phyloP scores from a whole-genome alignment of 2,113 vertebrate genomes.

The Agelaius phoeniceus region DNA sequence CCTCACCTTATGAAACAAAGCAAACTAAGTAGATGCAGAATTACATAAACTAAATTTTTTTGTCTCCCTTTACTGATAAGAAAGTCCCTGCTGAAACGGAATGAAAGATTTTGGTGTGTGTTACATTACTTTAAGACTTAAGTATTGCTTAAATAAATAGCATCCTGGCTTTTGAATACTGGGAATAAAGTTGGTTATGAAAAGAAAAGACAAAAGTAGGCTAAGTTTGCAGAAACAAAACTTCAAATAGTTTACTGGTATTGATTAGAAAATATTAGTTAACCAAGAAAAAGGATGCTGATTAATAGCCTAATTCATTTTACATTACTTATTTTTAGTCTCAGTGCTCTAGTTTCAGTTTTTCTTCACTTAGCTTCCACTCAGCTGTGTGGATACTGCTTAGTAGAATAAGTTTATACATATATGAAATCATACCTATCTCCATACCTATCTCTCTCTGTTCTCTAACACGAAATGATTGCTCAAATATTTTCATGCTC shows the following conservation, averaged over 20 bases:
- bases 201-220: not conserved
- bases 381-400: not conserved
- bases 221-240: not conserved
- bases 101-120: not conserved
- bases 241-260: not conserved
- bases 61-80: not conserved
- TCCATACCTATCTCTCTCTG: not conserved
- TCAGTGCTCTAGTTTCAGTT: not conserved
- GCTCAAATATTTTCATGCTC: not conserved
- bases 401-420: not conserved
- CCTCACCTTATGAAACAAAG: not conserved
- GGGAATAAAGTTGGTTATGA: not conserved
- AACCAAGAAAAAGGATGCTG: not conserved
- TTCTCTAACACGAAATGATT: not conserved
- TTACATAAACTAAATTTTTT: not conserved
- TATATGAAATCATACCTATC: not conserved
- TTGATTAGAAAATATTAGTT: not conserved
- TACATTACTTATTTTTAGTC: not conserved
- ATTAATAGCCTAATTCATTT: not conserved
- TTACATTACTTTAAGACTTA: not conserved
- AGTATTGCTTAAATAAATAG: not conserved
- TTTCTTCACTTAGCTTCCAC: not conserved
- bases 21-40: not conserved
- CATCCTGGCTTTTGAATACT: not conserved
- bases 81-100: not conserved